Base-by-base conservation (phyloP, 2,113 vertebrate genomes). In the Burhinus oedicnemus region DNA sequence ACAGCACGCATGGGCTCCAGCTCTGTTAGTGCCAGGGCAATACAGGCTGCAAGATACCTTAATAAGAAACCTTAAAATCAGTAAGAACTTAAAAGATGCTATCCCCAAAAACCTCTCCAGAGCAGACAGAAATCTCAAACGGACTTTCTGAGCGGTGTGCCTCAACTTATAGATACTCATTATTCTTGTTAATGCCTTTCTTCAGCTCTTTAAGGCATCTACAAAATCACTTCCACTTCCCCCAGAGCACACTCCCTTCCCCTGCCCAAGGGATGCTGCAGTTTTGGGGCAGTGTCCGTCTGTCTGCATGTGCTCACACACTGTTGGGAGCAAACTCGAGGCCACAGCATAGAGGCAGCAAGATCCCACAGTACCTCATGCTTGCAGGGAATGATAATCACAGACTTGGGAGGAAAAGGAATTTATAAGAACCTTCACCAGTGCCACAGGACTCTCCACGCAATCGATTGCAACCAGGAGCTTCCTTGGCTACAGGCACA, bases 401-500 rank as follows among this genome's bases (percentile, higher is more conserved):
- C 66, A 34, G 6, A 29, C 2, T 10, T 27, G 60, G n/a, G 49
- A 40, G 17, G 8, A 38, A 23, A 83, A 70, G 2, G 6, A 54
- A 40, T 6, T 21, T 15, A 6, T 4, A 10, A 58, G 25, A n/a
- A 18, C 30, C 58, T 77, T 49, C 22, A 14, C 30, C 8, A 30
- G 30, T 54, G 38, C 47, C 69, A 25, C 7, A 2, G 54, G 30
- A 38, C 15, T 21, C 44, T 21, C 30, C 0, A 3, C 16, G 8
- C 61, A 36, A 17, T 23, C 2, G 1, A 14, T 0, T 8, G 29
- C 57, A 29, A 2, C 38, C 62, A 58, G 66, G 58, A 85, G 13
- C 10, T 44, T 52, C 61, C 54, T 26, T 21, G 49, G 49, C 34
- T 8, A 0, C 0, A 0, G 10, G 40, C 30, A 22, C 10, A 4